These are phyloP conservation scores for Lasioglossum lativentre DNA, from an alignment of 2,888 invertebrate species.

Conservation along the genomic window DNA sequence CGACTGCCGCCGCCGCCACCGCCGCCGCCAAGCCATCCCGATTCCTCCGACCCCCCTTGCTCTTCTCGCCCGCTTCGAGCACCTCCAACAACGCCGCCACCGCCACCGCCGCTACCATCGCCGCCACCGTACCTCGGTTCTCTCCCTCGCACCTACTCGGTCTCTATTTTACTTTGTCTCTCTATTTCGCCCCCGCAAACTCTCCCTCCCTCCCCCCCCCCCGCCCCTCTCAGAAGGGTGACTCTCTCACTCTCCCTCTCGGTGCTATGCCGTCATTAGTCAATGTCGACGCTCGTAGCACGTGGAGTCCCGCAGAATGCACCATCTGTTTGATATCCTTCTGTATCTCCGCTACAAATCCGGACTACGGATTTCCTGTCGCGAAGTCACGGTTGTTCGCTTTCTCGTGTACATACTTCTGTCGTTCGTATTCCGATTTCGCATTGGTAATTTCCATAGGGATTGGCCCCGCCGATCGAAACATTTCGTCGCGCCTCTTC, in stretches of 20 bases:
- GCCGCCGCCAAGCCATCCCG: background rate
- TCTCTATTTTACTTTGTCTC: background rate
- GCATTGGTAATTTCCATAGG: background rate
- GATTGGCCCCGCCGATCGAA: background rate
- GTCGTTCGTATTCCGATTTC: background rate
- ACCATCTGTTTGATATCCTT: constrained; percentile 81
- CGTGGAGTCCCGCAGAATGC: constrained; percentile 81
- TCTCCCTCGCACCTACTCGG: constrained; percentile 22
- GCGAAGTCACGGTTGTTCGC: constrained; percentile 63
- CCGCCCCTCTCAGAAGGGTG: background rate
- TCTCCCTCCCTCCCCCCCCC: background rate
- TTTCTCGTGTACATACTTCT: constrained; percentile 36
- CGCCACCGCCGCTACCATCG: background rate
- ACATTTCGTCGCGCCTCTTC: constrained; percentile 14
- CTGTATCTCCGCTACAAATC: constrained; percentile 79
- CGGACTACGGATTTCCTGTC: constrained; percentile 67
- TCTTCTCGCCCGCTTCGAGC: background rate
- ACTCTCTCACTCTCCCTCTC: constrained; percentile 33
- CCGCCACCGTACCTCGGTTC: constrained; percentile 29
- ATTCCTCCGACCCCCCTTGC: background rate
- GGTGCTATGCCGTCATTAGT: constrained; percentile 83
- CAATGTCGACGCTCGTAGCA: constrained; percentile 83
- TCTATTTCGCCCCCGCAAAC: constrained; percentile 49
- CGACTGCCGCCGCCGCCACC: background rate
- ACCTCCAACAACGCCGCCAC: background rate